phyloP scores from a whole-genome alignment of 1,140 invertebrate genomes.

The Drosophila littoralis region DNA sequence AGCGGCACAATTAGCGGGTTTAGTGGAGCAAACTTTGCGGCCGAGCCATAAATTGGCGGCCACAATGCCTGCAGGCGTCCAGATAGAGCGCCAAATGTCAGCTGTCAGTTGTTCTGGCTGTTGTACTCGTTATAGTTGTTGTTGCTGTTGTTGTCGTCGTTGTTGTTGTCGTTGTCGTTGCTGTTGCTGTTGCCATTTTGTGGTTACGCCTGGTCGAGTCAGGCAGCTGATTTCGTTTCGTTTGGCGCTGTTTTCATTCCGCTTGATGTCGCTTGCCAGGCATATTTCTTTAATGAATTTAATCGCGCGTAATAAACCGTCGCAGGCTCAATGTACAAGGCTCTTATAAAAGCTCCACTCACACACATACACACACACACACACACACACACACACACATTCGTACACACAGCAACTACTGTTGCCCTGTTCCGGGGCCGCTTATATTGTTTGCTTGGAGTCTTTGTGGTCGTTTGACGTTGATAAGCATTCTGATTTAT shows the following conservation, averaged over 20 bases:
- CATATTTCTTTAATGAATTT: slow-evolving; percentile 79
- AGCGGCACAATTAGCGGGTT: slow-evolving; percentile 77
- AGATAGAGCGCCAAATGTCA: slow-evolving; percentile 74
- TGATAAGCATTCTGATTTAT: slow-evolving; percentile 82
- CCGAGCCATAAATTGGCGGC: slow-evolving; percentile 62
- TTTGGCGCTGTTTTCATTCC: slow-evolving; percentile 47
- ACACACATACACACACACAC: slow-evolving; percentile 12
- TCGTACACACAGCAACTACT: slow-evolving; percentile 10
- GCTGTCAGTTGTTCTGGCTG: slow-evolving; percentile 55
- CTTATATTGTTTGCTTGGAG: slow-evolving; percentile 69
- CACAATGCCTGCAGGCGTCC: slow-evolving; percentile 56
- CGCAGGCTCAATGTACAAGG: slow-evolving; percentile 46
- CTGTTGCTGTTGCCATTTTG: slow-evolving; percentile 34
- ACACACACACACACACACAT: slow-evolving; percentile 9
- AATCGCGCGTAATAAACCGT: slow-evolving; percentile 73
- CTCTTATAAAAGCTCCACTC: slow-evolving; percentile 14
- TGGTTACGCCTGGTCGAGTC: slow-evolving; percentile 17
- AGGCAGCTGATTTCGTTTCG: slow-evolving; percentile 15
- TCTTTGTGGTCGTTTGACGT: slow-evolving; percentile 74
- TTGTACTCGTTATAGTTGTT: slow-evolving; percentile 11
- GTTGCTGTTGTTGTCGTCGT: slow-evolving; percentile 6
- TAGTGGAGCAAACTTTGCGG: slow-evolving; percentile 49
- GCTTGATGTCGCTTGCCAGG: slow-evolving; percentile 43
- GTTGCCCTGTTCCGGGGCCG: slow-evolving; percentile 40
- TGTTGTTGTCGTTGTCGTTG: slow-evolving; percentile 12